Evolutionary conservation across 2,797 vertebrate species (phyloP).

Genomic region (Erpetoichthys calabaricus): DNA sequence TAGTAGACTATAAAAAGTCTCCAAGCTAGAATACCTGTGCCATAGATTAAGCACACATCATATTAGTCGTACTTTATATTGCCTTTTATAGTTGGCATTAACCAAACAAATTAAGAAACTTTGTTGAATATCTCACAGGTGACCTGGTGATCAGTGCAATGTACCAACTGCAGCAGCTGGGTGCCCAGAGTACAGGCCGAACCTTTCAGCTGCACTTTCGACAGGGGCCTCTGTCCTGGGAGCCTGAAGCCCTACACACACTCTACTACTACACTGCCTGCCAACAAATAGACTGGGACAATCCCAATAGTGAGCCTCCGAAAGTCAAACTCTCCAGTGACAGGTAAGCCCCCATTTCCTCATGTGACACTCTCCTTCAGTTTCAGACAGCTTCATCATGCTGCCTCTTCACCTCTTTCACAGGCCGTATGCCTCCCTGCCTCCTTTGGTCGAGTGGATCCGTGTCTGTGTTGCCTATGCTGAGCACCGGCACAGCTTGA

Average conservation of each 20-base stretch:
- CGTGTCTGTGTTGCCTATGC: conserved; percentile 58
- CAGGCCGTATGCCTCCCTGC: conserved; percentile 57
- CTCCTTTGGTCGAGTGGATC: conserved; percentile 68
- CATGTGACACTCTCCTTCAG: background rate
- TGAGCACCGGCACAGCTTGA: conserved; percentile 55
- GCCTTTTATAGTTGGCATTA: too few species aligned
- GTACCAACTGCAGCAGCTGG: conserved; percentile 12
- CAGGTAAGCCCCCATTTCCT: conserved; percentile 2
- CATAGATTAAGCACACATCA: too few species aligned
- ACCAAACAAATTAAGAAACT: too few species aligned
- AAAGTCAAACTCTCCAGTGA: conserved; percentile 11
- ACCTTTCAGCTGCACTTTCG: conserved; percentile 8
- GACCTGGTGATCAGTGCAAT: conserved; percentile 12
- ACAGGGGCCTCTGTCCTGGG: conserved; percentile 10
- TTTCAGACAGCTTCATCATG: too few species aligned
- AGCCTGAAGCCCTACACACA: conserved; percentile 10
- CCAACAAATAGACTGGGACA: conserved; percentile 10
- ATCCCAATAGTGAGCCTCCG: conserved; percentile 6
- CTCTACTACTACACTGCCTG: conserved; percentile 14
- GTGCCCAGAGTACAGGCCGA: background rate
- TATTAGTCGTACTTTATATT: too few species aligned
- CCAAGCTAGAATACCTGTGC: too few species aligned
- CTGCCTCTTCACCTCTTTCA: too few species aligned
- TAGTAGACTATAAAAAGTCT: too few species aligned
- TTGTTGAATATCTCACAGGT: conserved; percentile 1